Percentiles rank a stretch among this genome's conserved stretches.
phyloP scores from a whole-genome alignment of 1,140 invertebrate genomes.

The Cotesia typhae region DNA sequence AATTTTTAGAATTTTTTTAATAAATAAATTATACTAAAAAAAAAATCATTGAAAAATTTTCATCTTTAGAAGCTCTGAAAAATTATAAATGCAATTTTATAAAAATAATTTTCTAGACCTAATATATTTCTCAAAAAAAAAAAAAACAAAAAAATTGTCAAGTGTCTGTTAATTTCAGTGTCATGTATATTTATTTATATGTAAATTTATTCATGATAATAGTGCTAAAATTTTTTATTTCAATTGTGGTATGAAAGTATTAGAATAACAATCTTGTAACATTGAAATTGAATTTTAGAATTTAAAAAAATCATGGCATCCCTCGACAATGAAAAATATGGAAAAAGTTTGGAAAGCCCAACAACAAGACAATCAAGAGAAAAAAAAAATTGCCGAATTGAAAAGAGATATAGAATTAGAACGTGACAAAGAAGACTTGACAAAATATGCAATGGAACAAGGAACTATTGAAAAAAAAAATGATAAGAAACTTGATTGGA shows the following conservation, averaged over 20 bases:
- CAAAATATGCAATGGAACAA: constrained; percentile 70
- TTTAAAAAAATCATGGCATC: constrained; percentile 83
- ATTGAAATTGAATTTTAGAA: constrained; percentile 65
- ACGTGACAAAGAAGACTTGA: constrained; percentile 73
- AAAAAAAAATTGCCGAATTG: constrained; percentile 73
- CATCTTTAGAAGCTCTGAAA: too few species aligned
- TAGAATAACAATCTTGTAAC: constrained; percentile 9
- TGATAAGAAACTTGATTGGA: constrained; percentile 85
- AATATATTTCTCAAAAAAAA: too few species aligned
- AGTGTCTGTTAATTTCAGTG: not conserved
- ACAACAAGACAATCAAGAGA: constrained; percentile 75
- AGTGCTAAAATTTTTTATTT: not conserved
- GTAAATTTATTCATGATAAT: not conserved
- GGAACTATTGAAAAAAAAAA: constrained; percentile 67
- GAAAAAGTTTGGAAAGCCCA: constrained; percentile 82
- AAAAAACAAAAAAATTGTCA: too few species aligned
- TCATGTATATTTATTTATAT: not conserved
- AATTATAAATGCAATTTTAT: too few species aligned
- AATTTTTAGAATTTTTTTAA: not conserved
- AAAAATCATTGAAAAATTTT: too few species aligned
- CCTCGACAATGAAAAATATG: constrained; percentile 80
- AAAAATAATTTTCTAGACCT: too few species aligned
- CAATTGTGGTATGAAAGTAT: constrained; percentile 21
- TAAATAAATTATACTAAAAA: not conserved
- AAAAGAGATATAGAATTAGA: constrained; percentile 75